A percentile compares a stretch with the other conserved stretches of the same genome.
These are phyloP conservation scores for Chlorocebus sabaeus DNA, from an alignment of 2,113 vertebrate species.

Conservation along the genomic window DNA sequence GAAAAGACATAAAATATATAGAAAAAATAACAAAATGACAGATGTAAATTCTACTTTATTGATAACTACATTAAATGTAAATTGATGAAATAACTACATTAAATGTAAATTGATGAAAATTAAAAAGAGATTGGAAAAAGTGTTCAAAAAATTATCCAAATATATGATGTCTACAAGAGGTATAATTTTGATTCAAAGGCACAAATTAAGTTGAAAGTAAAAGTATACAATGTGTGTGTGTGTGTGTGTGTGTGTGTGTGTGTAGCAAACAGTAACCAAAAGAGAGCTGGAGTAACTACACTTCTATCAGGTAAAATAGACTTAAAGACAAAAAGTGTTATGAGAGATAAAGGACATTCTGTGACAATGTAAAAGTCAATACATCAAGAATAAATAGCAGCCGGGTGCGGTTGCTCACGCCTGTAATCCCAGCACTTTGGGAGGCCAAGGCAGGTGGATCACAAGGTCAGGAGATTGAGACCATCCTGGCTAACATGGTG, in stretches of 20 bases:
- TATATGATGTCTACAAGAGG: background rate
- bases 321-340: background rate
- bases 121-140: background rate
- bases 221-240: background rate
- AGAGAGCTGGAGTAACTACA: background rate
- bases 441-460: too few species aligned
- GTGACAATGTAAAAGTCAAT: background rate
- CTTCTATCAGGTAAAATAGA: background rate
- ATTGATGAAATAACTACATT: background rate
- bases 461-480: too few species aligned
- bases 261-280: background rate
- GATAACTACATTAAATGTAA: too few species aligned
- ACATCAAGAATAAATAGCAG: background rate
- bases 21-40: background rate
- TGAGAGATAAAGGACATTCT: background rate
- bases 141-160: background rate
- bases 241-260: background rate
- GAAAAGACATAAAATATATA: background rate
- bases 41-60: background rate
- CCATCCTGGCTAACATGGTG: too few species aligned
- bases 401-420: too few species aligned
- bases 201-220: background rate
- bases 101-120: background rate
- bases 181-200: background rate
- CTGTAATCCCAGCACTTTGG: too few species aligned